A percentile compares a stretch with the other conserved stretches of the same genome.
phyloP scores from a whole-genome alignment of 1,140 invertebrate genomes.

The Heliconius hewitsoni region DNA sequence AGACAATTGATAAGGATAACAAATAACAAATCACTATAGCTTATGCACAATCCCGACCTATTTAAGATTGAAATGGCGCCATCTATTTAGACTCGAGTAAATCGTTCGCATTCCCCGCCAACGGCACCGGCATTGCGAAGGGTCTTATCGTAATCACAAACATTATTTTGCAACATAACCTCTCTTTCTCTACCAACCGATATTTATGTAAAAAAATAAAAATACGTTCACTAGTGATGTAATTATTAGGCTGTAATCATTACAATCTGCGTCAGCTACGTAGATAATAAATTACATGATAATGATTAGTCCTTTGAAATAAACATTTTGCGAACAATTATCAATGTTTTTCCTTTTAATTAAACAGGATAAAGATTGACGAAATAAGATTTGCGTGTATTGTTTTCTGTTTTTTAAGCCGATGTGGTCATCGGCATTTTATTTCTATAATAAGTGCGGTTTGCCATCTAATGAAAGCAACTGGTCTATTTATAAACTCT shows the following conservation, averaged over 20 bases:
- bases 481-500: slow-evolving; percentile 69
- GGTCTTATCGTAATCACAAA: slow-evolving; percentile 24
- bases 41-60: slow-evolving; percentile 24
- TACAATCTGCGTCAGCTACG: slow-evolving; percentile 27
- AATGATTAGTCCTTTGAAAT: not conserved
- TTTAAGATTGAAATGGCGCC: slow-evolving; percentile 28
- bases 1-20: not conserved
- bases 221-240: not conserved
- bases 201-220: not conserved
- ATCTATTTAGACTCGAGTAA: slow-evolving; percentile 23
- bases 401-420: not conserved
- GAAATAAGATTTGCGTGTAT: not conserved
- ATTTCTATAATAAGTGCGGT: slow-evolving; percentile 25
- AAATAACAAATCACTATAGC: not conserved
- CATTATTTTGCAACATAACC: slow-evolving; percentile 26
- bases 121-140: slow-evolving; percentile 2
- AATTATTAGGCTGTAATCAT: slow-evolving; percentile 20
- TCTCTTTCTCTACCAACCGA: slow-evolving; percentile 18
- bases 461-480: slow-evolving; percentile 55
- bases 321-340: not conserved
- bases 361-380: not conserved
- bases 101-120: slow-evolving; percentile 17
- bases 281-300: slow-evolving; percentile 19
- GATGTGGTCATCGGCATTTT: not conserved
- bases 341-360: not conserved